Percentiles rank a stretch among this genome's conserved stretches.
These are phyloP conservation scores for Pseudois nayaur DNA, from an alignment of 2,113 vertebrate species.

Conservation along the genomic window DNA sequence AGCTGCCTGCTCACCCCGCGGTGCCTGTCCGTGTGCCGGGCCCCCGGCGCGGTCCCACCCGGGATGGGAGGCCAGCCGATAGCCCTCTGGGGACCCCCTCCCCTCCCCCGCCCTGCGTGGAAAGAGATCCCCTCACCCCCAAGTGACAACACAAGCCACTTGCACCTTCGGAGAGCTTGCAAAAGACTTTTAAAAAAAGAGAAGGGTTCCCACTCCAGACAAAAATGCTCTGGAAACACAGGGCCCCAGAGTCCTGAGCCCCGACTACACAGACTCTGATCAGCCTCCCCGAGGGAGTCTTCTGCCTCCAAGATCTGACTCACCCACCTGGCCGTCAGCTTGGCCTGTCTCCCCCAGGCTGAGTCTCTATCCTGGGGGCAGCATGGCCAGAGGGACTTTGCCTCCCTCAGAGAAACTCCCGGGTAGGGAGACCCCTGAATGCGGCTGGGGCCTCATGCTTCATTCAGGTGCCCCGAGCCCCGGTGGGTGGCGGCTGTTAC, in stretches of 20 bases:
- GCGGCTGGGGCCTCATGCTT: fast-evolving
- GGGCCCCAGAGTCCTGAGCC: fast-evolving
- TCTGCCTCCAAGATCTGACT: neutral
- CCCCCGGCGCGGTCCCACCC: fast-evolving
- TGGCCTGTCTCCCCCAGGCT: neutral
- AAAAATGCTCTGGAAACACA: neutral
- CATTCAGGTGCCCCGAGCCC: fast-evolving
- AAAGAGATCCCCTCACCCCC: neutral
- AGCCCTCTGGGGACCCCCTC: neutral
- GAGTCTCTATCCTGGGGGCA: fast-evolving
- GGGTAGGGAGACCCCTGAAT: fast-evolving
- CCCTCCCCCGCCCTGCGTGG: neutral
- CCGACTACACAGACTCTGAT: fast-evolving
- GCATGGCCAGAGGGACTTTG: neutral
- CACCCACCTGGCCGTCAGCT: fast-evolving
- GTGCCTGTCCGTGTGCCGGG: fast-evolving
- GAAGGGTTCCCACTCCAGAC: neutral
- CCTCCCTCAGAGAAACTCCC: neutral
- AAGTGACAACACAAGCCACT: too few species aligned
- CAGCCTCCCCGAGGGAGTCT: too few species aligned
- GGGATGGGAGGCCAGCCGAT: neutral
- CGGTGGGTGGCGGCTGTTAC: slow-evolving; percentile 61
- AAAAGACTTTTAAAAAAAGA: too few species aligned
- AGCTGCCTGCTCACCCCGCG: fast-evolving
- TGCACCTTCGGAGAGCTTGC: neutral